A percentile compares a stretch with the other conserved stretches of the same genome.
Evolutionary conservation across 1,140 invertebrate species (phyloP).

Genomic region (Vanessa atalanta): DNA sequence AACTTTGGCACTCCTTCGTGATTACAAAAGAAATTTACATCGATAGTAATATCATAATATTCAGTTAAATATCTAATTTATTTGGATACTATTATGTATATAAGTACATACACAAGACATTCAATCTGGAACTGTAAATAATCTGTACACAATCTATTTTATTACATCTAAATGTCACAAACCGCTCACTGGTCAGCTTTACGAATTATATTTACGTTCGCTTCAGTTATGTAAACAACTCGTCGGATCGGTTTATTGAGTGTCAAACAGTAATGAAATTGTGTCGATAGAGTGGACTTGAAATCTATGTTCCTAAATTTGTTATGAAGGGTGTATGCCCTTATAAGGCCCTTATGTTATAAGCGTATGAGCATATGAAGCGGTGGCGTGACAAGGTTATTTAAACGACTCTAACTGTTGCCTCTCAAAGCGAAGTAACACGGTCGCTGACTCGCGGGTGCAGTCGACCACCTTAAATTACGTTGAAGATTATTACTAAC

Average conservation of each 20-base stretch:
- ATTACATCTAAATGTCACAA: slow-evolving; percentile 33
- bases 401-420: slow-evolving; percentile 68
- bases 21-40: not conserved
- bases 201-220: slow-evolving; percentile 48
- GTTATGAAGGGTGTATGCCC: slow-evolving; percentile 30
- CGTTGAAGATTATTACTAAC: slow-evolving; percentile 25
- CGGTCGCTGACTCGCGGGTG: slow-evolving; percentile 39
- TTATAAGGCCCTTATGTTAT: slow-evolving; percentile 31
- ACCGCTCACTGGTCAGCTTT: slow-evolving; percentile 31
- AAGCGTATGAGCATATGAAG: slow-evolving; percentile 27
- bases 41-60: not conserved
- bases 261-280: slow-evolving; percentile 45
- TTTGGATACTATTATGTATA: not conserved
- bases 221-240: slow-evolving; percentile 58
- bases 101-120: slow-evolving; percentile 6
- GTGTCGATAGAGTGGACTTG: slow-evolving; percentile 41
- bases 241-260: slow-evolving; percentile 38
- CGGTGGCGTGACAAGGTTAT: slow-evolving; percentile 61
- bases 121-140: slow-evolving; percentile 23
- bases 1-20: slow-evolving; percentile 4
- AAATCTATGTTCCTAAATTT: slow-evolving; percentile 25
- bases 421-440: slow-evolving; percentile 51
- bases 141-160: slow-evolving; percentile 30
- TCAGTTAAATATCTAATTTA: not conserved
- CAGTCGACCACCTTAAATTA: slow-evolving; percentile 32